phyloP scores from a whole-genome alignment of 2,888 invertebrate species.

The Piscicola geometra region DNA sequence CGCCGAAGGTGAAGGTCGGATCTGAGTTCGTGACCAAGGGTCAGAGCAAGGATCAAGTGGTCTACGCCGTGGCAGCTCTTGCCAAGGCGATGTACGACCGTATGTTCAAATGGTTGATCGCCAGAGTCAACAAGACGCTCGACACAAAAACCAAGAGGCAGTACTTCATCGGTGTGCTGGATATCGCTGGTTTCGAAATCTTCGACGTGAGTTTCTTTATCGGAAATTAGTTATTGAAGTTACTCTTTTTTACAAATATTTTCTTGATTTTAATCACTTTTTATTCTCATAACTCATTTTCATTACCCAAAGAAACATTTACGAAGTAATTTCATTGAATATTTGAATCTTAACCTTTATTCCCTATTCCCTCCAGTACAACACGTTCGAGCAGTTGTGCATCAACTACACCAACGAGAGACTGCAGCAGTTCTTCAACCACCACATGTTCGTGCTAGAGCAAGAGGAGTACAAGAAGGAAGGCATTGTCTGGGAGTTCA shows the following conservation, averaged over 20 bases:
- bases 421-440: slow-evolving; percentile 96
- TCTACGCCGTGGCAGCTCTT: slow-evolving; percentile 57
- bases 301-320: not conserved
- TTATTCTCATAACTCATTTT: not conserved
- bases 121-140: slow-evolving; percentile 98
- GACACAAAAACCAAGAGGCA: slow-evolving; percentile 97
- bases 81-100: slow-evolving; percentile 59
- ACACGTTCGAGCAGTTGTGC: slow-evolving; percentile 95
- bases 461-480: slow-evolving; percentile 93
- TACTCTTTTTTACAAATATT: not conserved
- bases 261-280: not conserved
- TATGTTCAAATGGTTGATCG: slow-evolving; percentile 77
- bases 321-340: too few species aligned
- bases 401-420: slow-evolving; percentile 98
- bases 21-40: slow-evolving; percentile 98
- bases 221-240: too few species aligned
- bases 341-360: not conserved
- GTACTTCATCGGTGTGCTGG: slow-evolving; percentile 99
- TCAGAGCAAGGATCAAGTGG: slow-evolving; percentile 78
- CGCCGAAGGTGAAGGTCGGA: slow-evolving; percentile 93
- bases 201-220: slow-evolving; percentile 75
- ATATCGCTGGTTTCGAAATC: slow-evolving; percentile 99
- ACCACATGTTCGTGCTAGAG: slow-evolving; percentile 93
- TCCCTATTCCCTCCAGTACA: slow-evolving; percentile 67
- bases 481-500: slow-evolving; percentile 91